Conservation (phyloP, 2,797 vertebrate species). For the Emydoidea blandingii region DNA sequence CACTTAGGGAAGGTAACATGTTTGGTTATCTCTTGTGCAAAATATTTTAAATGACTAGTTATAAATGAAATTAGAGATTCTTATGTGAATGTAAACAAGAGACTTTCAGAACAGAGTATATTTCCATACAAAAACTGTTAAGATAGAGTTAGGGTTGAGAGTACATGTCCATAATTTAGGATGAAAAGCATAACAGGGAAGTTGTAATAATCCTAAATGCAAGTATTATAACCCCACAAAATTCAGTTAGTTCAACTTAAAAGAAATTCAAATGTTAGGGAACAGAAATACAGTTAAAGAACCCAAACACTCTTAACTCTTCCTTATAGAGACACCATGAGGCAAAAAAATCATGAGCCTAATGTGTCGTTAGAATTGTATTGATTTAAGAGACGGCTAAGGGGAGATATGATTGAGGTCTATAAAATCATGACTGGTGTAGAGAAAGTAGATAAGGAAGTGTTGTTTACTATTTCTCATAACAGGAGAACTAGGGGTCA, state of each 20-base stretch:
- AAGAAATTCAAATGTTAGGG: not conserved
- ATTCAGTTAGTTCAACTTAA: not conserved
- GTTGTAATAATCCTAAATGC: not conserved
- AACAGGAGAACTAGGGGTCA: no score
- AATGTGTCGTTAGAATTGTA: not conserved
- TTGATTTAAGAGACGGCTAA: no score
- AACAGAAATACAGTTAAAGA: not conserved
- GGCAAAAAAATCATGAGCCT: not conserved
- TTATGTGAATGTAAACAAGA: not conserved
- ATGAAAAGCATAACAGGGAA: not conserved
- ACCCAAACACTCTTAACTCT: not conserved
- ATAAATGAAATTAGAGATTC: not conserved
- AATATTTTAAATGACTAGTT: not conserved
- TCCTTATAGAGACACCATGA: not conserved
- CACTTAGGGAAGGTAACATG: not conserved
- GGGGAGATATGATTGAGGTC: no score
- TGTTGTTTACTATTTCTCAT: no score
- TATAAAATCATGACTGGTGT: no score
- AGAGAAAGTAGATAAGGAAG: no score
- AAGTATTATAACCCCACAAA: not conserved
- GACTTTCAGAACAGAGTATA: not conserved
- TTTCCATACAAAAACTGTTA: not conserved
- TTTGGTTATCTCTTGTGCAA: not conserved
- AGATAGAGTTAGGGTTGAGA: not conserved
- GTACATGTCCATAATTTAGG: not conserved